These are phyloP conservation scores for Drosophila albomicans DNA, from an alignment of 1,140 invertebrate genomes.

Conservation along the genomic window DNA sequence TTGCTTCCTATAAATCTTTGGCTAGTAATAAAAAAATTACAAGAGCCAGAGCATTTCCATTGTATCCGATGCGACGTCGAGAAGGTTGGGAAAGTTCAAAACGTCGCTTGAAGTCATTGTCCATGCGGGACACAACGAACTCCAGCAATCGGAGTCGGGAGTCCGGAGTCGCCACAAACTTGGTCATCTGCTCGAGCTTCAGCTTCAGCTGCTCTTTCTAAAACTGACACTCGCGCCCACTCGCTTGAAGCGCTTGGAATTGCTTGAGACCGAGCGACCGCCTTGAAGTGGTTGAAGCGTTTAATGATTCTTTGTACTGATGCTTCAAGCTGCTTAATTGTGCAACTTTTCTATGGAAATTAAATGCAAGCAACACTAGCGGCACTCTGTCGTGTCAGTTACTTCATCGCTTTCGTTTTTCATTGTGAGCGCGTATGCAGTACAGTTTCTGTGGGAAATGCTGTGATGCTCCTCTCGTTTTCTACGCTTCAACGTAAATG, in stretches of 20 bases:
- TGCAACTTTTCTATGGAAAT: slow-evolving; percentile 81
- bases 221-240: slow-evolving; percentile 73
- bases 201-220: background rate
- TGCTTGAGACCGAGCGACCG: slow-evolving; percentile 25
- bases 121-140: slow-evolving; percentile 60
- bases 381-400: slow-evolving; percentile 49
- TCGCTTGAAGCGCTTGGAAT: slow-evolving; percentile 26
- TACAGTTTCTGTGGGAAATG: slow-evolving; percentile 44
- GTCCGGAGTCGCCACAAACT: background rate
- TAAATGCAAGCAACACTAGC: slow-evolving; percentile 50
- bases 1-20: slow-evolving; percentile 78
- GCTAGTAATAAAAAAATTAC: slow-evolving; percentile 44
- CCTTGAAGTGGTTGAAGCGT: slow-evolving; percentile 41
- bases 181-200: slow-evolving; percentile 34
- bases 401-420: slow-evolving; percentile 82
- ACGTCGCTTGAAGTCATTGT: slow-evolving; percentile 60
- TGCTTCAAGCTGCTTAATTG: slow-evolving; percentile 74
- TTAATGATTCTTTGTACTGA: slow-evolving; percentile 67
- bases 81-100: slow-evolving; percentile 72
- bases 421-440: slow-evolving; percentile 33
- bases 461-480: slow-evolving; percentile 30
- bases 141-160: slow-evolving; percentile 17
- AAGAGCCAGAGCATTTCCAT: slow-evolving; percentile 69
- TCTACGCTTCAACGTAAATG: slow-evolving; percentile 5
- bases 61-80: slow-evolving; percentile 37